These are phyloP conservation scores for Hemichromis elongatus DNA, from an alignment of 2,113 vertebrate species.

Conservation along the genomic window DNA sequence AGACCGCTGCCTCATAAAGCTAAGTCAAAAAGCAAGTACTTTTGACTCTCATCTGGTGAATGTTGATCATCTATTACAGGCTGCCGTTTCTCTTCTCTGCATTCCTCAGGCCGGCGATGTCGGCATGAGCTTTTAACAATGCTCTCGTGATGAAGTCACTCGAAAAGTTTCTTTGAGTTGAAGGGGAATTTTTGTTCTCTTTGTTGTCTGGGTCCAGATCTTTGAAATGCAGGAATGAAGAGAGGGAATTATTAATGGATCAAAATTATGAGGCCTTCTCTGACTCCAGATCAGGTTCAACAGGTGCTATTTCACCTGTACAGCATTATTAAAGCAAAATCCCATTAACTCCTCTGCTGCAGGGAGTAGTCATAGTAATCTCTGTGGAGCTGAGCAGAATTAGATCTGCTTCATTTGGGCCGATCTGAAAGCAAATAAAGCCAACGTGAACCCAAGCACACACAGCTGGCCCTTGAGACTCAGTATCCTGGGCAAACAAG, in stretches of 20 bases:
- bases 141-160: slow-evolving; percentile 42
- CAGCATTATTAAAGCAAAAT: slow-evolving; percentile 27
- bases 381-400: slow-evolving; percentile 52
- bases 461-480: slow-evolving; percentile 79
- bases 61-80: slow-evolving; percentile 46
- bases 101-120: slow-evolving; percentile 32
- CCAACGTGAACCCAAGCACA: slow-evolving; percentile 63
- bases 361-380: slow-evolving; percentile 40
- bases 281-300: slow-evolving; percentile 36
- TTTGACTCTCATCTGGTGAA: slow-evolving; percentile 58
- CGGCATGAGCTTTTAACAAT: slow-evolving; percentile 44
- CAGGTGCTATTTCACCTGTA: slow-evolving; percentile 39
- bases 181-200: slow-evolving; percentile 54
- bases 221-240: slow-evolving; percentile 53
- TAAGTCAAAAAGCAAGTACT: slow-evolving; percentile 77
- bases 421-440: slow-evolving; percentile 77
- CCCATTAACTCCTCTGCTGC: slow-evolving; percentile 7
- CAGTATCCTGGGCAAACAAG: slow-evolving; percentile 75
- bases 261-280: neutral
- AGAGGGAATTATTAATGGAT: slow-evolving; percentile 20
- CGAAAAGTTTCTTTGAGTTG: slow-evolving; percentile 38
- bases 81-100: slow-evolving; percentile 23
- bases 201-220: slow-evolving; percentile 46
- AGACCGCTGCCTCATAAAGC: slow-evolving; percentile 50
- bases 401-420: slow-evolving; percentile 75